Conservation (phyloP, 2,113 vertebrate genomes). For the Todiramphus saurophagus region DNA sequence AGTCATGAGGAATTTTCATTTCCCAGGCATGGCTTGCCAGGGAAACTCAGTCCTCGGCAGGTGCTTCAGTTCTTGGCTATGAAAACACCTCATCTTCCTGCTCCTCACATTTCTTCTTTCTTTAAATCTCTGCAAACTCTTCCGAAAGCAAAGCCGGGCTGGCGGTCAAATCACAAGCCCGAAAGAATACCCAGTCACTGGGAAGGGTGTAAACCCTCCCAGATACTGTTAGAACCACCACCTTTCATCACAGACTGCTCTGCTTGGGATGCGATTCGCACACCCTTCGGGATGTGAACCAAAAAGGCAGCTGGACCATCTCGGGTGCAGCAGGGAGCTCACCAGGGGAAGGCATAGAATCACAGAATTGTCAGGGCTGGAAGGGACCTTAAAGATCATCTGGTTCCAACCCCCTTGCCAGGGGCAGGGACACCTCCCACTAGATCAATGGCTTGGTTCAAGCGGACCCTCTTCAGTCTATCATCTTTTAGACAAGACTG, state of each 20-base stretch:
- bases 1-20: slow-evolving; percentile 18
- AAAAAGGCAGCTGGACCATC: neutral
- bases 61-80: neutral
- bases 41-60: neutral
- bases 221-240: neutral
- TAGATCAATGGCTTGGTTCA: too few species aligned
- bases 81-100: neutral
- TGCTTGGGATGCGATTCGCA: fast-evolving
- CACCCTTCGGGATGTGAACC: neutral
- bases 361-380: neutral
- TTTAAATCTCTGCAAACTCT: neutral
- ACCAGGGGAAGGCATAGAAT: neutral
- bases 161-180: neutral
- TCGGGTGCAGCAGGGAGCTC: neutral
- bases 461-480: too few species aligned
- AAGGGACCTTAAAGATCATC: too few species aligned
- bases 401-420: too few species aligned
- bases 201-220: neutral
- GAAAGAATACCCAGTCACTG: neutral
- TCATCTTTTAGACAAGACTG: too few species aligned
- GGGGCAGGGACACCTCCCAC: too few species aligned
- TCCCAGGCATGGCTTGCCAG: neutral
- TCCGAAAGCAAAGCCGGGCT: neutral
- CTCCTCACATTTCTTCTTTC: neutral
- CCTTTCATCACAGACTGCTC: neutral